A percentile compares a stretch with the other conserved stretches of the same genome.
Evolutionary conservation across 2,888 invertebrate species (phyloP).

Genomic region (Pachliopta kotzebuea): DNA sequence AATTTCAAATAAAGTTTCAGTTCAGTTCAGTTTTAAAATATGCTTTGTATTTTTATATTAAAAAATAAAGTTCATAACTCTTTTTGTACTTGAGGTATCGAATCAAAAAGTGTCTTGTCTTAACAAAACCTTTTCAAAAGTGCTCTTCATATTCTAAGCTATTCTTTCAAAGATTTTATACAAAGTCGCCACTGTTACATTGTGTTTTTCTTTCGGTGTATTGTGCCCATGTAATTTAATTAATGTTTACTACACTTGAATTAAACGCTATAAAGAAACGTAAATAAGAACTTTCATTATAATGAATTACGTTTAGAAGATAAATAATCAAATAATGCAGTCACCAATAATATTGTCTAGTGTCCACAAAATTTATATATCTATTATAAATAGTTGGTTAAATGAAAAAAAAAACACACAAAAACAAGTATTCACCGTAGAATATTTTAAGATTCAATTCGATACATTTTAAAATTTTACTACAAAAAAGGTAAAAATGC

Average conservation of each 20-base stretch:
- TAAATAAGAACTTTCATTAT: neutral
- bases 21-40: neutral
- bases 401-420: no score
- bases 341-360: no score
- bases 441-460: no score
- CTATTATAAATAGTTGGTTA: no score
- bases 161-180: slow-evolving; percentile 17
- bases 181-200: slow-evolving; percentile 11
- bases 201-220: slow-evolving; percentile 15
- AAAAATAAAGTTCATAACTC: neutral
- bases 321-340: no score
- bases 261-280: neutral
- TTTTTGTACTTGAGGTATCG: neutral
- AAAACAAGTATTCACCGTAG: no score
- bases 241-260: neutral
- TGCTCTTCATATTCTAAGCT: slow-evolving; percentile 8
- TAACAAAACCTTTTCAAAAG: slow-evolving; percentile 14
- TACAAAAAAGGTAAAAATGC: no score
- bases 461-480: no score
- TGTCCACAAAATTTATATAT: no score
- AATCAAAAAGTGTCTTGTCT: slow-evolving; percentile 3
- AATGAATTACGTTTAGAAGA: no score
- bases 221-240: slow-evolving; percentile 4
- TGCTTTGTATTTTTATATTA: neutral
- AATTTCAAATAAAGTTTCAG: no score